phyloP scores from a whole-genome alignment of 2,797 vertebrate species.

The Atherinosoma microstoma region DNA sequence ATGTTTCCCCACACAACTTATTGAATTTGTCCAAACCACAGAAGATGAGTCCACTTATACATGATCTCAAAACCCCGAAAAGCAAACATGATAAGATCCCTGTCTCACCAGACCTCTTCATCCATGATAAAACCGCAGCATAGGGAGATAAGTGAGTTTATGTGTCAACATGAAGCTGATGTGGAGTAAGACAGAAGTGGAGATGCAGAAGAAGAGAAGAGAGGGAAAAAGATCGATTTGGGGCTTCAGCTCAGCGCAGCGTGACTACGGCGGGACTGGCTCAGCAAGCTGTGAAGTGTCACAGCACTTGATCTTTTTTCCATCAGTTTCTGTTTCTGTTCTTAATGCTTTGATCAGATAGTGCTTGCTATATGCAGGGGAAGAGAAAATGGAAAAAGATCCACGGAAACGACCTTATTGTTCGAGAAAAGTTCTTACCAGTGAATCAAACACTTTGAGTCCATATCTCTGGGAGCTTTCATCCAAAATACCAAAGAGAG shows the following conservation, averaged over 20 bases:
- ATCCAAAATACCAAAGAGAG: slow-evolving; percentile 97
- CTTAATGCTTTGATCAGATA: slow-evolving; percentile 10
- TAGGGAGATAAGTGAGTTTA: slow-evolving; percentile 29
- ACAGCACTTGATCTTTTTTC: slow-evolving; percentile 41
- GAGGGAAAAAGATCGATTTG: slow-evolving; percentile 49
- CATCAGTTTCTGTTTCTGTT: slow-evolving; percentile 20
- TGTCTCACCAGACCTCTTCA: slow-evolving; percentile 35
- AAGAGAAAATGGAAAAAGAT: not conserved
- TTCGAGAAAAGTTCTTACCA: slow-evolving; percentile 84
- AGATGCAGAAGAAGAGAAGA: slow-evolving; percentile 2
- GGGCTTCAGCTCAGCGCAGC: slow-evolving; percentile 51
- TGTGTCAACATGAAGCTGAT: slow-evolving; percentile 48
- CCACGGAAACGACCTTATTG: not conserved
- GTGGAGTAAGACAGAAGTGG: not conserved
- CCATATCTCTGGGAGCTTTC: slow-evolving; percentile 96
- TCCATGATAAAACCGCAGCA: slow-evolving; percentile 36
- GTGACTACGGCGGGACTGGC: slow-evolving; percentile 61
- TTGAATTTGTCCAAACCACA: slow-evolving; percentile 31
- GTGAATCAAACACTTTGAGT: slow-evolving; percentile 96
- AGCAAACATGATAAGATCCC: slow-evolving; percentile 32
- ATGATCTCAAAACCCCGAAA: slow-evolving; percentile 49
- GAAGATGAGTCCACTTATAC: slow-evolving; percentile 20
- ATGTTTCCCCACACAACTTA: not conserved
- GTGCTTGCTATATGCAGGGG: not conserved
- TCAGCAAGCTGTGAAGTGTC: slow-evolving; percentile 52